phyloP scores from a whole-genome alignment of 2,797 vertebrate genomes.

The Poecilia velifera region DNA sequence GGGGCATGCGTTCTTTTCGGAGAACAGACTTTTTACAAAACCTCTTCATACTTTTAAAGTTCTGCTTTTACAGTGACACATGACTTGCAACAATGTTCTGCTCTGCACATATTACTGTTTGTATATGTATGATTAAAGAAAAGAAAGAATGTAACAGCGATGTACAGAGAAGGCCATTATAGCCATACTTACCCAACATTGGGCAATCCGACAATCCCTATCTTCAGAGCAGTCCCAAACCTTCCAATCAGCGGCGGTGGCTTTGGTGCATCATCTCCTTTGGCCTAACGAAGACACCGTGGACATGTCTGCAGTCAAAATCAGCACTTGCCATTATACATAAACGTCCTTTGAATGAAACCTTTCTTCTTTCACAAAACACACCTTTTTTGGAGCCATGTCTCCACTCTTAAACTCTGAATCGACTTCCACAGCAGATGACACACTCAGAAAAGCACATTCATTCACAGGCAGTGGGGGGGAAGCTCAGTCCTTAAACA shows the following conservation, averaged over 20 bases:
- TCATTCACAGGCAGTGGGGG: conserved; percentile 49
- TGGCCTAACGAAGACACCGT: conserved; percentile 74
- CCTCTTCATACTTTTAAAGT: background rate
- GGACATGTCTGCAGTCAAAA: conserved; percentile 54
- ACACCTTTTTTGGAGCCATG: conserved; percentile 81
- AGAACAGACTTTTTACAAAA: background rate
- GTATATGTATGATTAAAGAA: conserved; percentile 10
- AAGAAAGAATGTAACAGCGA: background rate
- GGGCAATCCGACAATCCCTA: conserved; percentile 94
- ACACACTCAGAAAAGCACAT: conserved; percentile 28
- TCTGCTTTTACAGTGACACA: background rate
- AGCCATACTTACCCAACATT: conserved; percentile 92
- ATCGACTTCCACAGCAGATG: conserved; percentile 44
- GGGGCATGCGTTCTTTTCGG: background rate
- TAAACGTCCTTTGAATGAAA: conserved; percentile 42
- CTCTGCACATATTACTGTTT: conserved; percentile 16
- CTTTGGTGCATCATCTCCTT: conserved; percentile 86
- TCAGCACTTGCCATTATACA: conserved; percentile 52
- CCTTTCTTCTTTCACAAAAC: conserved; percentile 20
- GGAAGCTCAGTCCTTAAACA: conserved; percentile 46
- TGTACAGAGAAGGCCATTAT: conserved; percentile 11
- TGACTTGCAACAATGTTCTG: conserved; percentile 5
- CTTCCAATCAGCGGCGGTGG: conserved; percentile 92
- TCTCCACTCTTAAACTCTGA: conserved; percentile 26
- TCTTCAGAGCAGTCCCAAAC: conserved; percentile 95